Conservation (phyloP, 2,888 invertebrate species). For the Eupeodes luniger region DNA sequence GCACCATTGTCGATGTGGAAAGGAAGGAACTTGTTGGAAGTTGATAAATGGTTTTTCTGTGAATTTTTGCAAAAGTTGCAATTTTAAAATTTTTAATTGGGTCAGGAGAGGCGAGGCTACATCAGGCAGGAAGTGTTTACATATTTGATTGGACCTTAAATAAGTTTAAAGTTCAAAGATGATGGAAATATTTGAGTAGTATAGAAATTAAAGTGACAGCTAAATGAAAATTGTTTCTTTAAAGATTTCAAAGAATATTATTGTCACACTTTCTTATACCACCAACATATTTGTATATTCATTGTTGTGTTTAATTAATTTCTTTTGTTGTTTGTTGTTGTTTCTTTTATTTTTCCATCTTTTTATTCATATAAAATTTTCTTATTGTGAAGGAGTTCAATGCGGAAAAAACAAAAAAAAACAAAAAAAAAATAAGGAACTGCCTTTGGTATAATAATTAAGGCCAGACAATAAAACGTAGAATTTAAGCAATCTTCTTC, state of each 20-base stretch:
- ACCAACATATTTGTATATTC: too few relatives aligned
- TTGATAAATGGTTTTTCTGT: constrained; percentile 47
- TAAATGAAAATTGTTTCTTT: constrained; percentile 1
- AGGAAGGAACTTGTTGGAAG: constrained; percentile 49
- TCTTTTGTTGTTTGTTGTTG: neutral
- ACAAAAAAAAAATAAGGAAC: constrained; percentile 32
- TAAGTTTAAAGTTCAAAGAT: neutral
- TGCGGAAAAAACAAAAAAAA: neutral
- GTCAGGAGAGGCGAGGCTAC: constrained; percentile 35
- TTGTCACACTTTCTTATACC: constrained; percentile 10
- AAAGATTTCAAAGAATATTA: neutral
- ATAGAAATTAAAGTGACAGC: neutral
- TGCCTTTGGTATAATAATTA: constrained; percentile 53
- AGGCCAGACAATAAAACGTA: constrained; percentile 59
- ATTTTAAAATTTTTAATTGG: constrained; percentile 50
- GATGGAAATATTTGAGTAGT: neutral
- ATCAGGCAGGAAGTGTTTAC: neutral
- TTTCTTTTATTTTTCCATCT: neutral
- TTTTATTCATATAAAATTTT: neutral
- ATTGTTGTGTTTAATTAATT: constrained; percentile 54
- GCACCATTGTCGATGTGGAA: neutral
- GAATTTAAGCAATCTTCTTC: constrained; percentile 35
- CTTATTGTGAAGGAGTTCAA: constrained; percentile 6
- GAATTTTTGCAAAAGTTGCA: constrained; percentile 16
- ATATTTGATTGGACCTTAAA: neutral